phyloP scores from a whole-genome alignment of 2,113 vertebrate genomes.

The Hemiprocne comata region DNA sequence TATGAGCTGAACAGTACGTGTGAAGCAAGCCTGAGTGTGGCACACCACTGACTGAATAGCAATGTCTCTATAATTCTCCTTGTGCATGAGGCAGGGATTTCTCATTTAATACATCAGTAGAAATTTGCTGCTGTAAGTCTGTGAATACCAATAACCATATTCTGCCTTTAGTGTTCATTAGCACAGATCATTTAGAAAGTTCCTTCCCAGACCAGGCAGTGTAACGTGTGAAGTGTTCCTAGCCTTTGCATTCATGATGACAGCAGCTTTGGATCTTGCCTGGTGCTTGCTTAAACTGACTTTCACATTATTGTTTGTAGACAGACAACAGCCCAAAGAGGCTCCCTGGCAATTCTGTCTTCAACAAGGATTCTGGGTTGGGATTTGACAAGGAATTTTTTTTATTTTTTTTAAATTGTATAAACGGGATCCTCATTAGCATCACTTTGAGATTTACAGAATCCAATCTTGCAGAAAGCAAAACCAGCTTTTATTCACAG shows the following conservation, averaged over 20 bases:
- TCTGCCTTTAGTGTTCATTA: not conserved
- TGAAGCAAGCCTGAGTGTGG: not conserved
- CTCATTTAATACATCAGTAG: conserved; percentile 54
- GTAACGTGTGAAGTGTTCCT: not conserved
- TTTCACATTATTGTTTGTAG: not conserved
- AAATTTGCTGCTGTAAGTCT: conserved; percentile 17
- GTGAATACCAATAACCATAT: not conserved
- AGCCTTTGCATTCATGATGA: not conserved
- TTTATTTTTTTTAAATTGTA: not conserved
- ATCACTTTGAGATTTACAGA: not conserved
- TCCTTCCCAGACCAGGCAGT: not conserved
- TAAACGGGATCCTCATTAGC: not conserved
- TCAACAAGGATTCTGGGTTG: not conserved
- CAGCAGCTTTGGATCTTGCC: not conserved
- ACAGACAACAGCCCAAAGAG: not conserved
- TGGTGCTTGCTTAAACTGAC: not conserved
- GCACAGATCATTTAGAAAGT: not conserved
- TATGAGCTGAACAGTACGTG: not conserved
- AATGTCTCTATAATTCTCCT: conserved; percentile 16
- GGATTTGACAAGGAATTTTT: not conserved
- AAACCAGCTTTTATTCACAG: not conserved
- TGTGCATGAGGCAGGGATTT: not conserved
- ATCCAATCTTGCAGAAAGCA: not conserved
- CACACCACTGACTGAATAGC: not conserved
- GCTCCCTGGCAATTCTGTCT: not conserved